Base-by-base conservation (phyloP, 1,140 invertebrate species). In the Choristoneura fumiferana region DNA sequence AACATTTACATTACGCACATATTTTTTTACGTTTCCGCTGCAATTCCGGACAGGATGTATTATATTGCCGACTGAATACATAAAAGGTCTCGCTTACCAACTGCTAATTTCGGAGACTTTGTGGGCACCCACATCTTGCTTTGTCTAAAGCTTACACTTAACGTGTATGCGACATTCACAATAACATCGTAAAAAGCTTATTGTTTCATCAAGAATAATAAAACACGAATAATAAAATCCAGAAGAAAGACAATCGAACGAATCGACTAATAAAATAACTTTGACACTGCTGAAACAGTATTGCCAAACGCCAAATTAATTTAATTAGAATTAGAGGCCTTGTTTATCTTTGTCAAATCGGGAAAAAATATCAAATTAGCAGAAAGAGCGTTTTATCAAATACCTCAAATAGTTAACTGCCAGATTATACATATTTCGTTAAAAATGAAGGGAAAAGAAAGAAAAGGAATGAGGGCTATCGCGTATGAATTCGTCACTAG, bases 71-170 rank as follows among this genome's bases (percentile, higher is more conserved):
- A 84, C 75, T 68, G 67, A 79, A 73, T 72, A 38, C 37, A 29
- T 60, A 66, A 73, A 78, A 77, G 57, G 69, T 71, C 66, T 69
- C 71, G 78, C 84, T 87, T 76, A 87, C 84, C 82, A 71, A 87
- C 82, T 45, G 73, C 82, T 65, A 87, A 58, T 76, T 87, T 87
- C 10, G 81, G 65, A 63, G 79, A 71, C 75, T 87, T 87, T 17
- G 76, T 74, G 45, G 84, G 79, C 67, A 84, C 78, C 84, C 84
- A 87, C 84, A 87, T 87, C 65, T 73, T 81, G 49, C 13, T 43
- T 12, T 8, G 13, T n/a, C 33, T 13, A 4, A 49, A 49, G 10
- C 18, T 49, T 29, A 49, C 4, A 22, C n/a, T 29, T 12, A 18
- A 9, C 10, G 3, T 10, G 43, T 49, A 22, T 29, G n/a, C 8